Base-by-base conservation (phyloP, 2,797 vertebrate species). In the Poeciliopsis turneri region DNA sequence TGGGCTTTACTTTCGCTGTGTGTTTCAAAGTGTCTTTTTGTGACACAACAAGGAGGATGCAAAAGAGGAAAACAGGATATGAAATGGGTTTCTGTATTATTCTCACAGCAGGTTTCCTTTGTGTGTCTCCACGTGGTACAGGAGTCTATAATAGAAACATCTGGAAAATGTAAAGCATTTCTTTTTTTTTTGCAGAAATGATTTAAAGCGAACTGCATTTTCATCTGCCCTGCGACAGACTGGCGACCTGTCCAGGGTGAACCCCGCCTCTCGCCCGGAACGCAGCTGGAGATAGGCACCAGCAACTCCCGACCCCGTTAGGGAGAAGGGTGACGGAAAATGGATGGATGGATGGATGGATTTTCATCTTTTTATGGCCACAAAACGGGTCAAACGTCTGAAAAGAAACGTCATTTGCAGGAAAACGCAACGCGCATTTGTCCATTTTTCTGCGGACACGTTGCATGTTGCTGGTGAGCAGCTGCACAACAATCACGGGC, bases 1-100 rank as follows among this genome's bases (percentile, higher is more conserved):
- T 53, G n/a, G 75, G 30, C 72, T 79, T 72, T 75, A 78, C 75
- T 86, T 18, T 30, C 73, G 85, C 82, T 82, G 80, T 83, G 75
- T 68, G 75, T 80, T 70, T 43, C 41, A 84, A 51, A 64, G 76
- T 77, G 72, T 68, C 77, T 78, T 90, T 90, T 88, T 88, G 83
- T 84, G 77, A 76, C 73, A 79, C 68, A 78, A 80, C 75, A 80
- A 86, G 73, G 39, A 55, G 0, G 33, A 66, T 12, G 5, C 79
- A 75, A 75, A 46, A 80, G 72, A 81, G 11, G 11, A 81, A 83
- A 76, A 84, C 89, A 70, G 28, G 72, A 70, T 59, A 5, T 72
- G 66, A 76, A 74, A 87, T 12, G 39, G 39, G 78, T 41, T 82
- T 74, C 18, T 20, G 15, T 49, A 23, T 77, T 45, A 33, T 18